Evolutionary conservation across 35 echinoderm and acorn worm species (phyloP), one percentile per base, ranked within the genome.

Genomic region (Acanthaster planci): DNA sequence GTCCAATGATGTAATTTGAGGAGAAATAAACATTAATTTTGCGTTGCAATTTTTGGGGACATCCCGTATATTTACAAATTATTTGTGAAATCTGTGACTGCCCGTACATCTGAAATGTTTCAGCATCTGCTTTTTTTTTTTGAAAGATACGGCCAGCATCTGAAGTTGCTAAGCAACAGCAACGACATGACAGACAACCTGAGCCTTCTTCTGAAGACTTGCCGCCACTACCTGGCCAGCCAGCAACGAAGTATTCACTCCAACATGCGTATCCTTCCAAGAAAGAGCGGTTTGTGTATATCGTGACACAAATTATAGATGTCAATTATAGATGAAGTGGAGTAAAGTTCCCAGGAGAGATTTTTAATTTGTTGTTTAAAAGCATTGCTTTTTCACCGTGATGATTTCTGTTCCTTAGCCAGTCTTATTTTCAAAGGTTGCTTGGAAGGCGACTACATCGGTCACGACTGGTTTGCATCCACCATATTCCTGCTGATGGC

Each of bases 251-350:
- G 26, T 18, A 40, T 90, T 37, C 79, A 87, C 52, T 97, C 94
- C 21, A 88, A 97, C 32, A 84, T 93, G 32, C 59, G 94, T 97
- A 97, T 97, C 94, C 94, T 97, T 97, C 42, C 42, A 47, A 47
- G 4, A 4, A 47, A 47, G 12, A 47, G 42, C 4, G n/a, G n/a
- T n/a, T n/a, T n/a, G n/a, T n/a, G n/a, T n/a, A n/a, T n/a, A n/a
- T n/a, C n/a, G n/a, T n/a, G n/a, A n/a, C n/a, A n/a, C n/a, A n/a
- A n/a, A n/a, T n/a, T n/a, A n/a, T n/a, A n/a, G n/a, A n/a, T n/a
- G n/a, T n/a, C n/a, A n/a, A n/a, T 59, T 59, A n/a, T 21, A 59
- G 27, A 59, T 7, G 1, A 59, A 23, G 15, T 76, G 30, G 32
- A 77, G 37, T 22, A 7, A 0, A 37, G 31, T 77, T 32, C 31